Evolutionary conservation across 2,797 vertebrate genomes (phyloP).

Genomic region (Steatocranus sp.): DNA sequence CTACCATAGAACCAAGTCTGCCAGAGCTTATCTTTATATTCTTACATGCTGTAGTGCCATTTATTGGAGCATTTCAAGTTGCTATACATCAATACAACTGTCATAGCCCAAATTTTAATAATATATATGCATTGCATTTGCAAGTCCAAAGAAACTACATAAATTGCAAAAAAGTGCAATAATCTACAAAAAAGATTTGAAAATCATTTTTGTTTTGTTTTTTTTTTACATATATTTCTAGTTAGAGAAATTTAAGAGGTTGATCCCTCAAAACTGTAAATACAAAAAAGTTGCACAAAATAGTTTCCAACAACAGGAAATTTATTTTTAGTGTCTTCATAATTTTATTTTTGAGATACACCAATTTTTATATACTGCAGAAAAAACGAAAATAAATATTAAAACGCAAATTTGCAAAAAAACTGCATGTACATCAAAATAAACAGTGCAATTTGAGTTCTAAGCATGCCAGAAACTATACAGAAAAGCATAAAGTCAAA

Average conservation of each 20-base stretch:
- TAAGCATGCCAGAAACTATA: too few species aligned
- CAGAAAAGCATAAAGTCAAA: not conserved
- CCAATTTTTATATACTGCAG: too few species aligned
- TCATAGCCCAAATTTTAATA: not conserved
- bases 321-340: not conserved
- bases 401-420: too few species aligned
- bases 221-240: not conserved
- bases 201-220: not conserved
- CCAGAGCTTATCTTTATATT: not conserved
- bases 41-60: not conserved
- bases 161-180: not conserved
- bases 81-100: not conserved
- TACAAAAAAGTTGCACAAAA: not conserved
- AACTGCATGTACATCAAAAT: too few species aligned
- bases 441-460: too few species aligned
- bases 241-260: not conserved
- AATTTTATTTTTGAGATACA: not conserved
- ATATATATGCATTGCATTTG: not conserved
- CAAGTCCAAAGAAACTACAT: not conserved
- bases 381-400: too few species aligned
- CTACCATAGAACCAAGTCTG: not conserved
- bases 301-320: not conserved
- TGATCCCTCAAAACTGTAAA: not conserved
- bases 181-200: not conserved
- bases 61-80: not conserved